Conservation (phyloP, 2,113 vertebrate species). For the Cephalopholis sonnerati region DNA sequence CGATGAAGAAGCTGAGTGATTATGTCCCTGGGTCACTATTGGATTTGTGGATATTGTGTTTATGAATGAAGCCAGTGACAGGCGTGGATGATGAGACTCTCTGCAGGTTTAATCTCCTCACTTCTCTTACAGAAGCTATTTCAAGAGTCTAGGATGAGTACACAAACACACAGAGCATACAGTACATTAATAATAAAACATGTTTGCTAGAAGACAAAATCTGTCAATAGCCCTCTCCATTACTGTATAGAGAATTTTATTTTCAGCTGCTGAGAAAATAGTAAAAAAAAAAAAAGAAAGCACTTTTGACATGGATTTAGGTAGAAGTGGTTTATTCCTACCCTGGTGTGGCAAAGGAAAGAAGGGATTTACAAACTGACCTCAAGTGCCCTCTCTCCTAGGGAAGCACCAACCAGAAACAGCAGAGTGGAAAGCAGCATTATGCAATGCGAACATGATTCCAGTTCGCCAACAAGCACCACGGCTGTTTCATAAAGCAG, state of each 20-base stretch:
- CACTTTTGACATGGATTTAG: constrained; percentile 48
- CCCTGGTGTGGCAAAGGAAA: constrained; percentile 33
- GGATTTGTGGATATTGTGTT: constrained; percentile 72
- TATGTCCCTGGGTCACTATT: constrained; percentile 66
- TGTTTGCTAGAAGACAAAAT: constrained; percentile 1
- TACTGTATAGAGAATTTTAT: constrained; percentile 11
- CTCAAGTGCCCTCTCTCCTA: constrained; percentile 46
- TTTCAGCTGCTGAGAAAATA: constrained; percentile 15
- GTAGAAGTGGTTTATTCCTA: constrained; percentile 35
- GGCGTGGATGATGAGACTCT: constrained; percentile 49
- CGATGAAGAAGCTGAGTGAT: constrained; percentile 44
- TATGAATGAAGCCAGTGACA: constrained; percentile 68
- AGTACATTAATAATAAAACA: constrained; percentile 39
- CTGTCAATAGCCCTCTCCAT: constrained; percentile 9
- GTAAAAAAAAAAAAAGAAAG: constrained; percentile 5
- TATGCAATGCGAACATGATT: constrained; percentile 38
- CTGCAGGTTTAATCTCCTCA: constrained; percentile 62
- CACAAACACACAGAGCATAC: constrained; percentile 19
- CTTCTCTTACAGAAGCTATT: constrained; percentile 54
- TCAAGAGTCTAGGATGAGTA: constrained; percentile 33
- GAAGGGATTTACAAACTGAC: constrained; percentile 60
- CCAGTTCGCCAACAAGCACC: constrained; percentile 16
- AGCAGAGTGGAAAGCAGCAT: constrained; percentile 34
- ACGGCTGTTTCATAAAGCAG: constrained; percentile 24
- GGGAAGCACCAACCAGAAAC: constrained; percentile 19